Evolutionary conservation across 1,140 invertebrate genomes (phyloP), one percentile per base, ranked within the genome.

Genomic region (Dendroctonus valens): DNA sequence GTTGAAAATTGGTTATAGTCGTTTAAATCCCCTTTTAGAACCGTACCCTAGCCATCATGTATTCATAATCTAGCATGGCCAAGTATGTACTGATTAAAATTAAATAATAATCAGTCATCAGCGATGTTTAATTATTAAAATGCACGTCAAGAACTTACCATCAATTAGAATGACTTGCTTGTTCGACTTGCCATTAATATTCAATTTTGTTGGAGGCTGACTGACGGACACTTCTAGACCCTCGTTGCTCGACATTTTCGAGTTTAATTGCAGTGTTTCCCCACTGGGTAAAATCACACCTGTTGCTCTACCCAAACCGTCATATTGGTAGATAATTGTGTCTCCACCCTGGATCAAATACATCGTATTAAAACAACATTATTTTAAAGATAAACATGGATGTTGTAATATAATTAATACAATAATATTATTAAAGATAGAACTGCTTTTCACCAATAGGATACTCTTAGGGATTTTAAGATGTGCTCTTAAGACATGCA

Each of bases 261-360:
- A 91, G 40, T 80, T 84, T 49, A 97, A 85, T 62, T 88, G 85
- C 11, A 95, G 85, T 60, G 89, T 89, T 81, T 96, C 93, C 57
- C 94, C 94, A 67, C 92, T 96, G 14, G 94, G 93, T 72, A 96
- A 83, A 51, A 93, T 91, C 37, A 93, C 89, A 70, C 89, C 87
- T 0, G 87, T 88, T 6, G 95, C 87, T 39, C 94, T 84, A 6
- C 94, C 94, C 57, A 93, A 84, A 74, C 87, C 85, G 72, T 96
- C 92, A 71, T 96, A 97, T 73, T 91, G 88, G 75, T 96, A 97
- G 62, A 95, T 89, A 65, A 90, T 93, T 0, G 92, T 92, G 78
- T 93, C 87, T n/a, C 89, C 87, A 65, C 89, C 90, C 88, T 89
- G 72, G 48, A 84, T 80, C 11, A 55, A 53, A 15, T 6, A 53